phyloP scores from a whole-genome alignment of 2,888 invertebrate genomes.

The Tetanocera ferruginea region DNA sequence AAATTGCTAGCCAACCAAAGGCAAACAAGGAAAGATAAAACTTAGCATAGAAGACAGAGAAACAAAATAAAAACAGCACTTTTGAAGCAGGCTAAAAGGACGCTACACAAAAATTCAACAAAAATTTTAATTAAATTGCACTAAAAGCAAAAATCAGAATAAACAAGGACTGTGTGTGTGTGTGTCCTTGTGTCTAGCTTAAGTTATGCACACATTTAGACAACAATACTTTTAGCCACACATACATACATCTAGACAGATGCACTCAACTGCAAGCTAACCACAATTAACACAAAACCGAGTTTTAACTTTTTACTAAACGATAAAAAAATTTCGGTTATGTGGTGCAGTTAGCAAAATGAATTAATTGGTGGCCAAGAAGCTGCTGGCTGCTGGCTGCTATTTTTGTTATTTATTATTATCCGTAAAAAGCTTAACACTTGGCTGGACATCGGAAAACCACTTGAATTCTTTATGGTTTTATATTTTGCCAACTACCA shows the following conservation, averaged over 20 bases:
- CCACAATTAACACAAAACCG: constrained; percentile 31
- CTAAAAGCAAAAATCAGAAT: not conserved
- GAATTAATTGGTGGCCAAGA: not conserved
- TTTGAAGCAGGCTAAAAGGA: not conserved
- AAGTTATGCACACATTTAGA: not conserved
- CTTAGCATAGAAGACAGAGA: not conserved
- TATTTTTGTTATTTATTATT: too few species aligned
- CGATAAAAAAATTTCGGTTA: too few species aligned
- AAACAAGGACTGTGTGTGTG: not conserved
- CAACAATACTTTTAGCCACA: not conserved
- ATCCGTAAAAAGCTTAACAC: too few species aligned
- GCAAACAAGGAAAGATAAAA: not conserved
- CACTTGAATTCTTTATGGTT: too few species aligned
- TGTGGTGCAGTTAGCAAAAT: not conserved
- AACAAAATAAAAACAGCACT: not conserved
- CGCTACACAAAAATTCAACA: constrained; percentile 1
- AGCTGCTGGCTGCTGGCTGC: too few species aligned
- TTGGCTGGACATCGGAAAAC: too few species aligned
- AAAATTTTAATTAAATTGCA: constrained; percentile 24
- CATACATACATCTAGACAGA: not conserved
- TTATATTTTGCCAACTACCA: too few species aligned
- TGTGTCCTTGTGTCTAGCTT: not conserved
- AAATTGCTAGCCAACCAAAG: not conserved
- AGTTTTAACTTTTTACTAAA: not conserved
- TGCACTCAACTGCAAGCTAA: constrained; percentile 18